Percentiles rank a stretch among this genome's conserved stretches.
These are phyloP conservation scores for Xenopus petersii DNA, from an alignment of 2,797 vertebrate genomes.

Conservation along the genomic window DNA sequence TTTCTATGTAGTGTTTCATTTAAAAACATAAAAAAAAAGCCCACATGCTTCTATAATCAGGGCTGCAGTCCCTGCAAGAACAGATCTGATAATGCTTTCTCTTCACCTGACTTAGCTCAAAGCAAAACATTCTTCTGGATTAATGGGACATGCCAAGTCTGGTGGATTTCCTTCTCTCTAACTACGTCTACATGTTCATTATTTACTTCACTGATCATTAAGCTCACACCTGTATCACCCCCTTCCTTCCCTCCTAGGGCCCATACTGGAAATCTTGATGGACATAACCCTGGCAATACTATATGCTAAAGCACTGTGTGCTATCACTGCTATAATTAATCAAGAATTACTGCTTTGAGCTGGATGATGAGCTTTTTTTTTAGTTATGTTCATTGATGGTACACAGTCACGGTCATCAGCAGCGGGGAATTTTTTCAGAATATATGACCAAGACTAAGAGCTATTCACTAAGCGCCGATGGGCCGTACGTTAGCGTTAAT, in stretches of 20 bases:
- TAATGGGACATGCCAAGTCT: slow-evolving; percentile 47
- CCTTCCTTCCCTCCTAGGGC: slow-evolving; percentile 25
- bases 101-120: slow-evolving; percentile 29
- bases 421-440: too few species aligned
- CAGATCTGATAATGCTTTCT: slow-evolving; percentile 20
- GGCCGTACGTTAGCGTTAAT: too few species aligned
- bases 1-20: slow-evolving; percentile 33
- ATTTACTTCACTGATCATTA: slow-evolving; percentile 42
- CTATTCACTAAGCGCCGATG: too few species aligned
- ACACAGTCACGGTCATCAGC: too few species aligned
- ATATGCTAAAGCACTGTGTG: too few species aligned
- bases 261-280: not conserved
- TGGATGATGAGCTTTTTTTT: too few species aligned
- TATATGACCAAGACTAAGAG: too few species aligned
- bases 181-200: slow-evolving; percentile 33
- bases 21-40: slow-evolving; percentile 28
- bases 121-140: slow-evolving; percentile 44
- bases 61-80: slow-evolving; percentile 20
- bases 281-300: too few species aligned
- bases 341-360: too few species aligned
- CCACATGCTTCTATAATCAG: slow-evolving; percentile 17
- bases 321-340: too few species aligned
- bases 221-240: slow-evolving; percentile 32
- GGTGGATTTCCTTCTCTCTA: slow-evolving; percentile 35
- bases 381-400: too few species aligned